Evolutionary conservation across 1,140 invertebrate species (phyloP), one percentile per base, ranked within the genome.

Genomic region (Bombus pascuorum): DNA sequence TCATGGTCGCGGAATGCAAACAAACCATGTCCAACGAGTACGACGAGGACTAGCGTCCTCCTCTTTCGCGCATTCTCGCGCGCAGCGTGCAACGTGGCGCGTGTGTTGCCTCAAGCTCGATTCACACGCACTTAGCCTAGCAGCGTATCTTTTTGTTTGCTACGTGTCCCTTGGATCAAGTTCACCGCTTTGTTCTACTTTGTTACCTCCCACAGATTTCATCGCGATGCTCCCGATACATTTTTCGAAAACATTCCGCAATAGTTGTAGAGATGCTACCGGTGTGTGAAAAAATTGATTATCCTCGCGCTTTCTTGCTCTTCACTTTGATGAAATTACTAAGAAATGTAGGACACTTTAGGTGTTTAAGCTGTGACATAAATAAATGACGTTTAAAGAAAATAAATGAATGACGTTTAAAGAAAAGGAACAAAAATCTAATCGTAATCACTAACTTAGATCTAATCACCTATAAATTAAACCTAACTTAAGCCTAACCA

Each of bases 1-100:
- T 81, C 86, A 79, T 34, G 89, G 82, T 71, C 77, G 77, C 80
- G 89, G 90, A 91, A 90, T 90, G 90, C 89, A 90, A 91, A 89
- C 89, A 88, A 87, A 86, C 89, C 78, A 85, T 86, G 90, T 84
- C 83, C 74, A 62, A 72, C 80, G 83, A 88, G 39, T 71, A 39
- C 25, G 28, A 86, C 25, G 37, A 42, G 39, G 25, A 39, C 68
- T 2, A 28, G 57, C 68, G 80, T 77, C 44, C 84, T 81, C 79
- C 79, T 87, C 88, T 86, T 88, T 91, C 89, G 84, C 80, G 73
- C 77, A 82, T 89, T 81, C 82, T 59, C 82, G 72, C 85, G 77
- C 74, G 57, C 76, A 57, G 68, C 57, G 71, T 76, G 57, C 66
- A 62, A 72, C 39, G 62, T n/a, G 73, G 78, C 79, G 86, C 88